These are phyloP conservation scores for Platichthys stellatus DNA, from an alignment of 2,113 vertebrate species.

Conservation along the genomic window DNA sequence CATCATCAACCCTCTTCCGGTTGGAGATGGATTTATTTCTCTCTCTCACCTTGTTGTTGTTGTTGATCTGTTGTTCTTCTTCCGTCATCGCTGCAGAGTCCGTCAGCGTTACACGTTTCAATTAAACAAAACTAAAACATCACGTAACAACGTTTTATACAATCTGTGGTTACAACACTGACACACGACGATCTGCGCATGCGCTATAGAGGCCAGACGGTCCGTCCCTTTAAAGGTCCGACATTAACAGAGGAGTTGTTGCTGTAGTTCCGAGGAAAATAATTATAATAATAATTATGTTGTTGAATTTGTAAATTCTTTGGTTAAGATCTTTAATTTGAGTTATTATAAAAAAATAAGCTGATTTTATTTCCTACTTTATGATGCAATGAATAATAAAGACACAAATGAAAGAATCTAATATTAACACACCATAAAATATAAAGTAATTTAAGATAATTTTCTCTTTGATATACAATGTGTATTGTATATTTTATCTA, in stretches of 20 bases:
- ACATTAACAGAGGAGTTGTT: neutral
- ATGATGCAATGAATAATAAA: too few relatives aligned
- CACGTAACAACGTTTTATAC: neutral
- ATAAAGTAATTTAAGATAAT: too few relatives aligned
- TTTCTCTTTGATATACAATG: too few relatives aligned
- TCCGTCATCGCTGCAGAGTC: neutral
- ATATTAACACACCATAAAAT: too few relatives aligned
- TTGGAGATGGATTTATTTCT: neutral
- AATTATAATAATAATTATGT: neutral
- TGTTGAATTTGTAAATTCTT: too few relatives aligned
- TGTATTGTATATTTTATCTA: too few relatives aligned
- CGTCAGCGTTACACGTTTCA: neutral
- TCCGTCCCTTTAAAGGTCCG: slow-evolving; percentile 33
- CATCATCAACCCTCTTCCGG: neutral
- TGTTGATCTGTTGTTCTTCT: neutral
- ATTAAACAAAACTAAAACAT: too few relatives aligned
- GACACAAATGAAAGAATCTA: too few relatives aligned
- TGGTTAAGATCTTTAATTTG: too few relatives aligned
- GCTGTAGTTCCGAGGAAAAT: neutral
- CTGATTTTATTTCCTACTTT: too few relatives aligned
- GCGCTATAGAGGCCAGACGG: accelerated
- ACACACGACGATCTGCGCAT: slow-evolving; percentile 9
- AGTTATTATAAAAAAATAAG: too few relatives aligned
- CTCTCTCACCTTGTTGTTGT: neutral
- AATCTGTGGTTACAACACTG: neutral